A percentile compares a stretch with the other conserved stretches of the same genome.
phyloP scores from a whole-genome alignment of 2,113 vertebrate species.

The Alaudala cheleensis region DNA sequence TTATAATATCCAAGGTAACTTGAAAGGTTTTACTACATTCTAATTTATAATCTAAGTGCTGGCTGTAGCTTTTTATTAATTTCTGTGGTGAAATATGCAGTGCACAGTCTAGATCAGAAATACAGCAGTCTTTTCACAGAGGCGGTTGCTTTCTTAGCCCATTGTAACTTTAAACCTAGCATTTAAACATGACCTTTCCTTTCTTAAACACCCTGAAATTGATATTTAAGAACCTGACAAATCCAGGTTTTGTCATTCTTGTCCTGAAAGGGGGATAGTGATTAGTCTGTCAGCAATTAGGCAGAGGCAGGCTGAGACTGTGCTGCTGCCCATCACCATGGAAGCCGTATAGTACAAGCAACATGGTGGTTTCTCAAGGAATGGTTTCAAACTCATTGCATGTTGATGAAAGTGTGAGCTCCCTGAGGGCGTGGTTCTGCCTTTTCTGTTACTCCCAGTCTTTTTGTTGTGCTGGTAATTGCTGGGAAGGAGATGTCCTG shows the following conservation, averaged over 20 bases:
- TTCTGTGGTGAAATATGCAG: neutral
- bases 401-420: neutral
- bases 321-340: rapidly evolving
- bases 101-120: neutral
- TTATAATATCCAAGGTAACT: neutral
- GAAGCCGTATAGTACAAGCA: rapidly evolving
- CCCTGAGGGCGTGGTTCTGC: neutral
- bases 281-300: neutral
- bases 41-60: neutral
- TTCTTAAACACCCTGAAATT: neutral
- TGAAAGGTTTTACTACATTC: neutral
- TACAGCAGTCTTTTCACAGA: neutral
- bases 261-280: neutral
- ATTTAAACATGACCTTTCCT: neutral
- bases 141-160: neutral
- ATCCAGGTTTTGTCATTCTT: neutral
- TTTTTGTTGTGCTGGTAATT: neutral
- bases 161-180: neutral
- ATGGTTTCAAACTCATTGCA: rapidly evolving
- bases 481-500: rapidly evolving
- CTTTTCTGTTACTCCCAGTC: neutral
- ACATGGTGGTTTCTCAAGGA: neutral
- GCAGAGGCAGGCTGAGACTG: neutral
- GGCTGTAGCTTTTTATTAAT: neutral
- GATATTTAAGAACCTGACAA: neutral